phyloP scores from a whole-genome alignment of 2,113 vertebrate species.

The Talpa occidentalis region DNA sequence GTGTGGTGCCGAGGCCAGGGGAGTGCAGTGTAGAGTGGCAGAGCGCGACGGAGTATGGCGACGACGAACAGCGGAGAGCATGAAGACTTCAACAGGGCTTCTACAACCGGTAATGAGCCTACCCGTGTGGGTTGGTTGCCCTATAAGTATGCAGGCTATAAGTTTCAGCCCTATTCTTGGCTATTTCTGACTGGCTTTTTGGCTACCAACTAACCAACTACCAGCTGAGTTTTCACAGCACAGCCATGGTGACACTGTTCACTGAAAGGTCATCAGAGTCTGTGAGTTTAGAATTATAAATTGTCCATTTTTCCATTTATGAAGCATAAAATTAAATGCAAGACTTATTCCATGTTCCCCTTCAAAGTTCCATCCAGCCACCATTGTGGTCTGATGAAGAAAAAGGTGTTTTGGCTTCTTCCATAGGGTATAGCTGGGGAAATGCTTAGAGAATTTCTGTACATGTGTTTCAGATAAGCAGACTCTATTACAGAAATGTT shows the following conservation, averaged over 20 bases:
- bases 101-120: no score
- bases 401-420: not conserved
- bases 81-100: no score
- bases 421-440: not conserved
- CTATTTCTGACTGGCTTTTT: not conserved
- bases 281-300: not conserved
- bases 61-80: no score
- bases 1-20: no score
- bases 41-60: no score
- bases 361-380: not conserved
- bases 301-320: not conserved
- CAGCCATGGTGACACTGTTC: not conserved
- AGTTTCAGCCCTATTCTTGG: not conserved
- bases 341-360: not conserved
- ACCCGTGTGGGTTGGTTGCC: no score
- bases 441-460: not conserved
- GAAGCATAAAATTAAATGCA: not conserved
- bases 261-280: not conserved
- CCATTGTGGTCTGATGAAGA: not conserved
- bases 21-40: no score
- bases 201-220: not conserved
- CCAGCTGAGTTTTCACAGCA: not conserved
- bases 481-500: not conserved
- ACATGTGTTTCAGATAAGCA: not conserved
- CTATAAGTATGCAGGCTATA: accelerated